Percentiles rank a stretch among this genome's conserved stretches.
Evolutionary conservation across 2,888 invertebrate genomes (phyloP).

Genomic region (Oscheius sp.): DNA sequence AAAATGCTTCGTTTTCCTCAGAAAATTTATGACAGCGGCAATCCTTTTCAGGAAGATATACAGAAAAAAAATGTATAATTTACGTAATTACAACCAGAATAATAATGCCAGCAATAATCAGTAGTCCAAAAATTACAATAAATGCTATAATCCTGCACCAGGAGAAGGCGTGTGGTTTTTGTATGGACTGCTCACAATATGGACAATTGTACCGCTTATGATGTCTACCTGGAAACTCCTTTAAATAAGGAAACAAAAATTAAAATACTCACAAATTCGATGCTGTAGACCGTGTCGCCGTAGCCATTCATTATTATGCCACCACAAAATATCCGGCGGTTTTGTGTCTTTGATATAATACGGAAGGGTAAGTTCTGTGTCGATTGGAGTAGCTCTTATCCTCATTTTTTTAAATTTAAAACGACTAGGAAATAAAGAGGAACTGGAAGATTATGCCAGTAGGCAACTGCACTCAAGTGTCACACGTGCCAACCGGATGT

Average conservation of each 20-base stretch:
- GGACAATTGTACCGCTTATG: constrained; percentile 20
- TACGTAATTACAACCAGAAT: not conserved
- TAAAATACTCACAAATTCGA: constrained; percentile 10
- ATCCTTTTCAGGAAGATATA: not conserved
- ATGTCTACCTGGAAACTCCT: not conserved
- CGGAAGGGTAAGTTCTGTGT: too few relatives aligned
- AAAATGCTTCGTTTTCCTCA: too few relatives aligned
- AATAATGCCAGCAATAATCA: constrained; percentile 9
- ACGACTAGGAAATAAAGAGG: not conserved
- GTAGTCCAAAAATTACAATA: constrained; percentile 6
- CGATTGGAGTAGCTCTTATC: too few relatives aligned
- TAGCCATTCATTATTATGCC: constrained; percentile 23
- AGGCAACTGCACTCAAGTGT: constrained; percentile 1
- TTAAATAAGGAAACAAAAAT: too few relatives aligned
- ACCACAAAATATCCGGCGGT: not conserved
- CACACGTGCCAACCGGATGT: constrained; percentile 28
- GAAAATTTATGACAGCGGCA: not conserved
- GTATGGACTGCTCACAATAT: constrained; percentile 8
- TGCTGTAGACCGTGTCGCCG: constrained; percentile 9
- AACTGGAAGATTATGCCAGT: not conserved
- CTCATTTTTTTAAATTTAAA: not conserved
- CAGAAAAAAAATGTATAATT: not conserved
- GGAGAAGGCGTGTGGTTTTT: not conserved
- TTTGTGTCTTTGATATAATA: not conserved
- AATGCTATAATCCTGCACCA: constrained; percentile 16